Conservation (phyloP, 2,113 vertebrate genomes). For the Rattus rattus region DNA sequence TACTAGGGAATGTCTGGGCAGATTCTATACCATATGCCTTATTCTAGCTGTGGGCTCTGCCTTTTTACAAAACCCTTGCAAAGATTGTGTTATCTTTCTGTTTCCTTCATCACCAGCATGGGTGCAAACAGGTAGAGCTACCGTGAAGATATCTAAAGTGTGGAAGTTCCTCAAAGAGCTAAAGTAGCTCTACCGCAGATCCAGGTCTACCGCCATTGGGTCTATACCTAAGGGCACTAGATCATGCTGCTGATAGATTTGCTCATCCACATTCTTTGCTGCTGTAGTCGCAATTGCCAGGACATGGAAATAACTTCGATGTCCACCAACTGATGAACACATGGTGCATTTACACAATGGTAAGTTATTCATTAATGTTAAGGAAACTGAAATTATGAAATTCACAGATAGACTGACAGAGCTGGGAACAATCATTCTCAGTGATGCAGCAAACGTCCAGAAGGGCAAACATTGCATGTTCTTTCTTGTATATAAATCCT, state of each 20-base stretch:
- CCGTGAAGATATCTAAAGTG: not conserved
- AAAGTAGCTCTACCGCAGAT: not conserved
- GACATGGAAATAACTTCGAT: not conserved
- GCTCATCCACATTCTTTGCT: not conserved
- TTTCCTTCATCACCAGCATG: not conserved
- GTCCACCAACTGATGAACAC: not conserved
- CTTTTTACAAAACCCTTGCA: not conserved
- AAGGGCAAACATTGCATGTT: too few species aligned
- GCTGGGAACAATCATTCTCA: not conserved
- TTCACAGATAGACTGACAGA: not conserved
- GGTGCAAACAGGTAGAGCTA: not conserved
- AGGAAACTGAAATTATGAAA: not conserved
- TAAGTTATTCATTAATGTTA: not conserved
- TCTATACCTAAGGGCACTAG: not conserved
- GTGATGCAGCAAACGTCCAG: not conserved
- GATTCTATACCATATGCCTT: not conserved
- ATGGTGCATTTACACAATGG: not conserved
- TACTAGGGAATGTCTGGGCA: not conserved
- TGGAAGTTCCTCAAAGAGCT: not conserved
- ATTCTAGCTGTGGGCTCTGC: not conserved
- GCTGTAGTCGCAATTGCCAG: not conserved
- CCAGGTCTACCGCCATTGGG: not conserved
- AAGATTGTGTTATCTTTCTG: not conserved
- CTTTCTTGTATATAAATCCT: not conserved
- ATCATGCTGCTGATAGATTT: not conserved